phyloP scores from a whole-genome alignment of 2,113 vertebrate genomes.

The Orthochromis indermauri region DNA sequence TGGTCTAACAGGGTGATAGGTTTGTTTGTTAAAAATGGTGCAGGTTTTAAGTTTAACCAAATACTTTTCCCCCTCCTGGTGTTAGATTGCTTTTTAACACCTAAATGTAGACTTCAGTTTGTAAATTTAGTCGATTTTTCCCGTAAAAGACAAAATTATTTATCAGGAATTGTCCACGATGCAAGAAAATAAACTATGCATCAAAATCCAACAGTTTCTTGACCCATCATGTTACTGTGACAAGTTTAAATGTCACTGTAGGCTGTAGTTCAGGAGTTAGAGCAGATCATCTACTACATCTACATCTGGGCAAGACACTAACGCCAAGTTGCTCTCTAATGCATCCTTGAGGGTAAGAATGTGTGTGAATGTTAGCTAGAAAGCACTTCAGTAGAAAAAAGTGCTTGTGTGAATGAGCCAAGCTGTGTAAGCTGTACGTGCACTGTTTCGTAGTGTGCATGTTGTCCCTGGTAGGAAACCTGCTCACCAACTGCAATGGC shows the following conservation, averaged over 20 bases:
- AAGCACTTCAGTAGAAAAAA: neutral
- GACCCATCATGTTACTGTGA: neutral
- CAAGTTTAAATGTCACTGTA: neutral
- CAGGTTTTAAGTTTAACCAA: neutral
- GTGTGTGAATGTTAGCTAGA: neutral
- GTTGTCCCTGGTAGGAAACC: neutral
- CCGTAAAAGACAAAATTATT: neutral
- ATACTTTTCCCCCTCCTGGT: neutral
- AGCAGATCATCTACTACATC: neutral
- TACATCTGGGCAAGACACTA: neutral
- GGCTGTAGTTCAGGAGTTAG: neutral
- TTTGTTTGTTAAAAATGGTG: neutral
- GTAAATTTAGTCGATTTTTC: neutral
- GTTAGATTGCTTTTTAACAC: accelerated
- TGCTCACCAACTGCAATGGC: constrained; percentile 47
- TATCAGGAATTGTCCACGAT: neutral
- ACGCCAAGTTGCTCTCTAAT: neutral
- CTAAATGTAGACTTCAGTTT: neutral
- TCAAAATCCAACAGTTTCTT: neutral
- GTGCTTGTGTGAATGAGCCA: neutral
- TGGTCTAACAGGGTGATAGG: neutral
- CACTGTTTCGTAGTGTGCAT: neutral
- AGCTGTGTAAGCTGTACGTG: neutral
- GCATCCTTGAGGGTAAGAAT: neutral
- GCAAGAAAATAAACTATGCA: neutral